These are phyloP conservation scores for Papilio polytes DNA, from an alignment of 1,140 invertebrate species.

Conservation along the genomic window DNA sequence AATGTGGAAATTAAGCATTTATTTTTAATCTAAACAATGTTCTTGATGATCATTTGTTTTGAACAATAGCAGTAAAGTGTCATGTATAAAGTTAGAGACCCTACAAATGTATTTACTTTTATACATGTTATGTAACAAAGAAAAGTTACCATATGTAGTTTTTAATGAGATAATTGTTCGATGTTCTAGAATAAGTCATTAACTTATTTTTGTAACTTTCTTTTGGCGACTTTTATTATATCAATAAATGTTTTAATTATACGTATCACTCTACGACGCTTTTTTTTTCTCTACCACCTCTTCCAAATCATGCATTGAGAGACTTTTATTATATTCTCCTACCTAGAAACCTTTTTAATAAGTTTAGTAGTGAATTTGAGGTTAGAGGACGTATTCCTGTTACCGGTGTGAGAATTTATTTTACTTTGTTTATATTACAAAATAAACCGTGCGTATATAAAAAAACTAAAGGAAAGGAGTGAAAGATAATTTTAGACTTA, in stretches of 20 bases:
- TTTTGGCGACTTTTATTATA: conserved; percentile 33
- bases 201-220: conserved; percentile 53
- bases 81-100: neutral
- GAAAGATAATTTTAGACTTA: neutral
- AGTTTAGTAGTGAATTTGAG: neutral
- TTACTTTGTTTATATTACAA: neutral
- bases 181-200: conserved; percentile 36
- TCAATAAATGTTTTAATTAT: conserved; percentile 40
- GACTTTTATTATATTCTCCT: neutral
- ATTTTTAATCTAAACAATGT: neutral
- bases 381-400: too few relatives aligned
- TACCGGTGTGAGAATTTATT: too few relatives aligned
- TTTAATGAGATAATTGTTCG: conserved; percentile 1
- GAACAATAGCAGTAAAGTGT: neutral
- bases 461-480: neutral
- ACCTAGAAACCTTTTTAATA: neutral
- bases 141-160: conserved; percentile 29
- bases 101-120: neutral
- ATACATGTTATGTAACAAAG: neutral
- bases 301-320: neutral
- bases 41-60: neutral
- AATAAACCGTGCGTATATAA: neutral
- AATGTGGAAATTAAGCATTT: neutral
- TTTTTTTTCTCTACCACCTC: neutral
- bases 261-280: neutral